Evolutionary conservation across 2,113 vertebrate genomes (phyloP).

Genomic region (Pelusios castaneus): DNA sequence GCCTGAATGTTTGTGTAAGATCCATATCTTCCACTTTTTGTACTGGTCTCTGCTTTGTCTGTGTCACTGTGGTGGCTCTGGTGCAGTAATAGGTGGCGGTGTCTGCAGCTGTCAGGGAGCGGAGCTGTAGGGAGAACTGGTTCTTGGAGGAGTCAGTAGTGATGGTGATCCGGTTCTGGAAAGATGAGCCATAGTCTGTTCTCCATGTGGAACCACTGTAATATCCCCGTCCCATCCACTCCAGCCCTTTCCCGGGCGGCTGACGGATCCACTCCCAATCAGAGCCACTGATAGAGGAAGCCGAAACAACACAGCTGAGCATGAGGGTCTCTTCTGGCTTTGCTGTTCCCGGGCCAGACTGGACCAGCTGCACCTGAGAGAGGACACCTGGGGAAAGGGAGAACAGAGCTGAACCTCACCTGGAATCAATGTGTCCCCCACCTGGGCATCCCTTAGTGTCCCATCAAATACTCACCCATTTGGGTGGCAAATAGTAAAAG

Average conservation of each 20-base stretch:
- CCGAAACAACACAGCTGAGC: too few relatives aligned
- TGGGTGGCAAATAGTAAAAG: too few relatives aligned
- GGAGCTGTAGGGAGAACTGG: not conserved
- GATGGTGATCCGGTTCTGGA: not conserved
- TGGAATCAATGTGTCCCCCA: too few relatives aligned
- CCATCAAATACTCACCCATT: too few relatives aligned
- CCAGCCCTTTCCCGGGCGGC: too few relatives aligned
- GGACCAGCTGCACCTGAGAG: not conserved
- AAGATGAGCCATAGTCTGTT: not conserved
- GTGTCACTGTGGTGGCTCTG: not conserved
- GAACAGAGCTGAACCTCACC: not conserved
- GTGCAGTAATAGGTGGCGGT: not conserved
- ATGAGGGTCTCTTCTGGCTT: too few relatives aligned
- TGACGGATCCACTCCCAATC: conserved; percentile 33
- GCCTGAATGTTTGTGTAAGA: too few relatives aligned
- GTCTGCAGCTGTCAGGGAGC: not conserved
- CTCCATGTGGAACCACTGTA: too few relatives aligned
- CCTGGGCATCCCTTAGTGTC: too few relatives aligned
- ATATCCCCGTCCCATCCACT: too few relatives aligned
- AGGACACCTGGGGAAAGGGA: not conserved
- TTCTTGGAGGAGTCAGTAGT: not conserved
- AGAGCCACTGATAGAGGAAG: not conserved
- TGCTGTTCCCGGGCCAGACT: not conserved
- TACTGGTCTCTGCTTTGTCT: not conserved
- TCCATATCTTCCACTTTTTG: not conserved